A percentile compares a stretch with the other conserved stretches of the same genome.
Evolutionary conservation across 1,140 invertebrate species (phyloP).

Genomic region (Drosophila rufa): DNA sequence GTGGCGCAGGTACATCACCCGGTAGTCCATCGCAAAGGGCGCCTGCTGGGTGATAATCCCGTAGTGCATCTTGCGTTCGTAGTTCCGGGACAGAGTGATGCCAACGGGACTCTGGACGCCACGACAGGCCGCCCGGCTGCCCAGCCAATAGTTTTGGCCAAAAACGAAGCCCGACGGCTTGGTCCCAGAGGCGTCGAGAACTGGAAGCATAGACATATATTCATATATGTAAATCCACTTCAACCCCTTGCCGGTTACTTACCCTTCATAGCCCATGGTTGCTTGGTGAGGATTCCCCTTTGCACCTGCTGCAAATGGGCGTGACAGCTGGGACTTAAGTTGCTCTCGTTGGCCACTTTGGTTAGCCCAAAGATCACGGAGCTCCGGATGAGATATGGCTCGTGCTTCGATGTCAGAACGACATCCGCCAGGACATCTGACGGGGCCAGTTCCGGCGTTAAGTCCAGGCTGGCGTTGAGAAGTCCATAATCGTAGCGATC

Average conservation of each 20-base stretch:
- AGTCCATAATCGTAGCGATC: conserved; percentile 21
- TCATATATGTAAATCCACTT: not conserved
- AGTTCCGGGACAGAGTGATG: conserved; percentile 74
- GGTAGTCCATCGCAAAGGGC: conserved; percentile 79
- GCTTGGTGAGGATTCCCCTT: conserved; percentile 66
- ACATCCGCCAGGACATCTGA: not conserved
- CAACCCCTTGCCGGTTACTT: conserved; percentile 9
- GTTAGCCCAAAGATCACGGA: conserved; percentile 75
- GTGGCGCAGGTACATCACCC: conserved; percentile 78
- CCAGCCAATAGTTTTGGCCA: conserved; percentile 84
- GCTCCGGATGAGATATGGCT: conserved; percentile 52
- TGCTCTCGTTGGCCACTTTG: conserved; percentile 65
- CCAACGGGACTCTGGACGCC: conserved; percentile 61
- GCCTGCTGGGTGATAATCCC: conserved; percentile 71
- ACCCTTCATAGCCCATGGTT: conserved; percentile 85
- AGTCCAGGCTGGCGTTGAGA: conserved; percentile 40
- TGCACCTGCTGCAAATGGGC: conserved; percentile 72
- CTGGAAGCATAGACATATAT: conserved; percentile 30
- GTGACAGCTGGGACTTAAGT: conserved; percentile 65
- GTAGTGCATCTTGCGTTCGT: conserved; percentile 73
- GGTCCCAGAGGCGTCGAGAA: conserved; percentile 78
- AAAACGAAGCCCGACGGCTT: conserved; percentile 77
- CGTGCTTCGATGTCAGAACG: conserved; percentile 6
- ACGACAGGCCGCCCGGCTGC: conserved; percentile 70
- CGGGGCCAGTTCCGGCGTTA: not conserved